Evolutionary conservation across 1,140 invertebrate species (phyloP).

Genomic region (Drosophila jambulina): DNA sequence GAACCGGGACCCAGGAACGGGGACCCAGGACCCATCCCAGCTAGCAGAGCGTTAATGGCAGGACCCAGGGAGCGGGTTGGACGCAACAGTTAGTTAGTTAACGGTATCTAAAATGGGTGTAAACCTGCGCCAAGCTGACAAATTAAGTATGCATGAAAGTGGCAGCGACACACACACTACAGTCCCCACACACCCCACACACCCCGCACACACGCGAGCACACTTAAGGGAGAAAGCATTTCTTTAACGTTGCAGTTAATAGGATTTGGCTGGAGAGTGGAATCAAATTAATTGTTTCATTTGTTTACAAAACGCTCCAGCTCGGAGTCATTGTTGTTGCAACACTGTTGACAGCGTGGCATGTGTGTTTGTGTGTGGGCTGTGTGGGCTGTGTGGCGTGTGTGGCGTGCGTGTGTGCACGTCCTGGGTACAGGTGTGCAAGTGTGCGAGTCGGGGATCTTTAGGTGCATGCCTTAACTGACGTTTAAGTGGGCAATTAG

Average conservation of each 20-base stretch:
- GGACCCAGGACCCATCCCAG: neutral
- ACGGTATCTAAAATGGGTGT: conserved; percentile 63
- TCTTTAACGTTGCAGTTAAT: conserved; percentile 66
- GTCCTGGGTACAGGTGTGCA: neutral
- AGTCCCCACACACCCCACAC: neutral
- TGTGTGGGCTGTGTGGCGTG: neutral
- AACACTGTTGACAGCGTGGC: conserved; percentile 24
- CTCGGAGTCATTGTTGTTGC: conserved; percentile 41
- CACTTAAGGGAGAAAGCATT: conserved; percentile 15
- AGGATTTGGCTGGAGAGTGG: conserved; percentile 69
- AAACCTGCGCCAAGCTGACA: conserved; percentile 68
- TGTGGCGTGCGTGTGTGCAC: neutral
- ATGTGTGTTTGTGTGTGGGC: neutral
- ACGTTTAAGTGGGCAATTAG: conserved; percentile 74
- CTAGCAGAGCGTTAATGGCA: conserved; percentile 8
- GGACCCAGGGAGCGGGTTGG: conserved; percentile 2
- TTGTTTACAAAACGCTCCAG: conserved; percentile 63
- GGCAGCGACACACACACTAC: conserved; percentile 26
- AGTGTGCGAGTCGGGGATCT: neutral
- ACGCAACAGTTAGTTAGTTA: conserved; percentile 76
- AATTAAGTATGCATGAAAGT: conserved; percentile 81
- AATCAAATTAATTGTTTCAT: conserved; percentile 81
- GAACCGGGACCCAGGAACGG: neutral
- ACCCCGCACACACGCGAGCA: neutral
- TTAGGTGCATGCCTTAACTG: conserved; percentile 38